Conservation (phyloP, 2,797 vertebrate species). For the Ptychadena robeensis region DNA sequence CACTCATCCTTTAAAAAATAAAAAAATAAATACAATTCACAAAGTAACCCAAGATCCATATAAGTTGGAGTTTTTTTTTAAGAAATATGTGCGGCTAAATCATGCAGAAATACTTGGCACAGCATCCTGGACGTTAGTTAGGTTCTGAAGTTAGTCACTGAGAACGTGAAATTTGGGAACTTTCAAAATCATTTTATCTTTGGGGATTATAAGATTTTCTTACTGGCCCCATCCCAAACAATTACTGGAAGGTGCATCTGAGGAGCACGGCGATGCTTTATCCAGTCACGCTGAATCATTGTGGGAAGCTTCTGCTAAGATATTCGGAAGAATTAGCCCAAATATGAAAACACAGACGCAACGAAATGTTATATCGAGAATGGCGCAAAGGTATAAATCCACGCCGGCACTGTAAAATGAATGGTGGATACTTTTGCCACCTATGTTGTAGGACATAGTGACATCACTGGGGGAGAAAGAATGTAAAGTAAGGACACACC, state of each 20-base stretch:
- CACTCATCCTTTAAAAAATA: too few relatives aligned
- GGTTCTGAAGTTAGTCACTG: slow-evolving; percentile 22
- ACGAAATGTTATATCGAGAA: slow-evolving; percentile 19
- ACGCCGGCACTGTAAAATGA: background rate
- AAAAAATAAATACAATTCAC: background rate
- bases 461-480: too few relatives aligned
- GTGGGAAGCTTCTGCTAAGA: slow-evolving; percentile 23
- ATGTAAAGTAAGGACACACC: too few relatives aligned
- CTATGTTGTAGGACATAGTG: background rate
- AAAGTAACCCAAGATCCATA: slow-evolving; percentile 4
- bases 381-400: slow-evolving; percentile 18
- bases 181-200: slow-evolving; percentile 48
- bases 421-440: background rate
- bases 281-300: slow-evolving; percentile 40
- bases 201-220: slow-evolving; percentile 51
- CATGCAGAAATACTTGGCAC: slow-evolving; percentile 19
- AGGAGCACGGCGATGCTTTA: slow-evolving; percentile 21
- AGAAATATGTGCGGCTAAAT: slow-evolving; percentile 30
- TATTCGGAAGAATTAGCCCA: background rate
- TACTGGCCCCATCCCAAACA: slow-evolving; percentile 30
- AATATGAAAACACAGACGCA: background rate
- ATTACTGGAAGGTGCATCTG: slow-evolving; percentile 51
- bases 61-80: background rate
- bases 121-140: background rate
- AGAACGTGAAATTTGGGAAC: slow-evolving; percentile 33